Evolutionary conservation across 2,888 invertebrate species (phyloP), one percentile per base, ranked within the genome.

Genomic region (Lobophora halterata): DNA sequence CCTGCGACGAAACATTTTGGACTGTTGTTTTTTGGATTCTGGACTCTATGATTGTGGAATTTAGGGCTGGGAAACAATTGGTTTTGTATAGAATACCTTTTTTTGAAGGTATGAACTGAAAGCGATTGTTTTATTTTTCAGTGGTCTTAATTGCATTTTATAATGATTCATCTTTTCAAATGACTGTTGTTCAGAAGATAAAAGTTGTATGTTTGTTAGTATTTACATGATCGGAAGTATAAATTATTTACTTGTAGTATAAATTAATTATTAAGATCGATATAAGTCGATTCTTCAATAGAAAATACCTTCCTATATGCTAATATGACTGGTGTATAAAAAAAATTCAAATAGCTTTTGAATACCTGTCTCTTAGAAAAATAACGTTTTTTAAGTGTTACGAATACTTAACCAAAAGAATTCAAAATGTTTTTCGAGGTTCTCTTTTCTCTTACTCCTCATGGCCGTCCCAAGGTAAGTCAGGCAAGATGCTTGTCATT

Each of bases 401-500:
- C n/a, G n/a, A n/a, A n/a, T n/a, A n/a, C n/a, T n/a, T n/a, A n/a
- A n/a, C n/a, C n/a, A n/a, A n/a, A n/a, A n/a, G n/a, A n/a, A n/a
- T n/a, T n/a, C n/a, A n/a, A n/a, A n/a, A 17, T 30, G 9, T 5
- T 2, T 16, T 5, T 3, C 21, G 7, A 0, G 12, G 4, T 35
- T n/a, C 10, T 16, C 53, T 46, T 17, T 1, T 49, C 1, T 1
- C 46, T 63, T 46, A 35, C 2, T n/a, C 61, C 58, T 41, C 10
- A 8, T 37, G 29, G 42, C 52, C 52, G 47, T 5, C 11, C 45
- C 62, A 76, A 82, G 82, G 82, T 82, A 80, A 79, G 78, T 76
- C 77, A 75, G 75, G 71, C 76, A 74, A 75, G 79, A 74, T 67
- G 76, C 62, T 62, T 67, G 79, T 80, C 82, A 79, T 81, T 80